Evolutionary conservation across 2,797 vertebrate species (phyloP).

Genomic region (Sebastes trivittatus): DNA sequence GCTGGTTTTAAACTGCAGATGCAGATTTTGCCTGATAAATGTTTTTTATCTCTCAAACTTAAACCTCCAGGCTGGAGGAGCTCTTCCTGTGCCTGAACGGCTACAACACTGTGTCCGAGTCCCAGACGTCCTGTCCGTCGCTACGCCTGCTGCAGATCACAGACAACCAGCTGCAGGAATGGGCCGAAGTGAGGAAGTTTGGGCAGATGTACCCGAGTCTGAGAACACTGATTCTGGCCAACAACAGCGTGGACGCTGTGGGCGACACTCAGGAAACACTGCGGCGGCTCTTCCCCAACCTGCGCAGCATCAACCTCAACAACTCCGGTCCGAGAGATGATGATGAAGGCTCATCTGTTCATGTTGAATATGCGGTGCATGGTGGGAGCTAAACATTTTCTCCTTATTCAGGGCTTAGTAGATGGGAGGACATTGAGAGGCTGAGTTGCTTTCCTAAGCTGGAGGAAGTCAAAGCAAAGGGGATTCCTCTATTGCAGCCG

Average conservation of each 20-base stretch:
- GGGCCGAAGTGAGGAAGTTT: conserved; percentile 93
- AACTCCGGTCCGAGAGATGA: conserved; percentile 88
- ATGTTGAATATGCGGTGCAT: fast-evolving
- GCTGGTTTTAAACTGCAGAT: neutral
- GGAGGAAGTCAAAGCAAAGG: conserved; percentile 90
- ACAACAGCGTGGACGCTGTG: conserved; percentile 90
- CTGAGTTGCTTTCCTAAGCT: conserved; percentile 95
- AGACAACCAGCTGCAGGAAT: conserved; percentile 94
- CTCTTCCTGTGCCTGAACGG: conserved; percentile 98
- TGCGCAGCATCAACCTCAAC: conserved; percentile 94
- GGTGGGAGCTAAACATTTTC: neutral
- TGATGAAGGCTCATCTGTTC: neutral
- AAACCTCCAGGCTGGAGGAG: conserved; percentile 89
- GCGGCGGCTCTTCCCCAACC: conserved; percentile 89
- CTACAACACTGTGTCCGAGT: conserved; percentile 89
- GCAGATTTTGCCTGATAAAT: neutral
- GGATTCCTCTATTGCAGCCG: conserved; percentile 92
- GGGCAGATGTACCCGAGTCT: conserved; percentile 93
- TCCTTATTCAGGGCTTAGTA: conserved; percentile 84
- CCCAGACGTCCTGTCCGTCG: conserved; percentile 87
- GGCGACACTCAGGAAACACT: conserved; percentile 87
- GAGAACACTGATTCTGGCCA: conserved; percentile 91
- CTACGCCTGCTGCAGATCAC: conserved; percentile 96
- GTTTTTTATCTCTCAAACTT: neutral
- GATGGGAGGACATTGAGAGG: conserved; percentile 95